Percentiles rank a stretch among this genome's conserved stretches.
Evolutionary conservation across 2,888 invertebrate genomes (phyloP).

Genomic region (Drosophila limbata): DNA sequence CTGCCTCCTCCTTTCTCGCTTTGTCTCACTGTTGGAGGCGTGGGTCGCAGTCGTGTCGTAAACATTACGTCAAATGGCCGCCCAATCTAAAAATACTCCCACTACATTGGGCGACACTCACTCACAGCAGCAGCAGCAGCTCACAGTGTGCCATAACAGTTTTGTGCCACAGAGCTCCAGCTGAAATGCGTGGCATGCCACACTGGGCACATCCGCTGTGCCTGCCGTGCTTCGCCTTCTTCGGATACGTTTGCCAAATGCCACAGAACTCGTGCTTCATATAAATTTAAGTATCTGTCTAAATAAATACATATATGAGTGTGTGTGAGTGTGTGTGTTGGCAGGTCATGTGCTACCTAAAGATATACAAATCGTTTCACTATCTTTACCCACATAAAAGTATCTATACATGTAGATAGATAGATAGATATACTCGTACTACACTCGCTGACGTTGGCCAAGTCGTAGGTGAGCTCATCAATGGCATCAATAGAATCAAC

Average conservation of each 20-base stretch:
- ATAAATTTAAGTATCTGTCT: slow-evolving; percentile 10
- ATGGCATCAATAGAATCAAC: slow-evolving; percentile 29
- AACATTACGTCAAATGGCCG: slow-evolving; percentile 59
- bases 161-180: slow-evolving; percentile 3
- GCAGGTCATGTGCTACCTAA: slow-evolving; percentile 34
- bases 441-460: slow-evolving; percentile 18
- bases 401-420: slow-evolving; percentile 6
- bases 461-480: slow-evolving; percentile 38
- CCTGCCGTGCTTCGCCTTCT: slow-evolving; percentile 18
- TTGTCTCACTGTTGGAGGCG: slow-evolving; percentile 14
- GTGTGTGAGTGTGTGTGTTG: background rate
- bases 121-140: slow-evolving; percentile 4
- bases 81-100: slow-evolving; percentile 61
- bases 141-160: slow-evolving; percentile 3
- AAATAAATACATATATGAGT: background rate
- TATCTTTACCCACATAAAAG: slow-evolving; percentile 24
- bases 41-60: slow-evolving; percentile 54
- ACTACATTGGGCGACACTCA: slow-evolving; percentile 48
- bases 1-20: background rate
- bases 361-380: slow-evolving; percentile 32
- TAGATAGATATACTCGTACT: slow-evolving; percentile 1
- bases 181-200: slow-evolving; percentile 25
- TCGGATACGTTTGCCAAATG: slow-evolving; percentile 26
- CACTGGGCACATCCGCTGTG: slow-evolving; percentile 28
- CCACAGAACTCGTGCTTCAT: slow-evolving; percentile 27